Percentiles rank a stretch among this genome's conserved stretches.
phyloP scores from a whole-genome alignment of 2,113 vertebrate genomes.

The Smithornis capensis region DNA sequence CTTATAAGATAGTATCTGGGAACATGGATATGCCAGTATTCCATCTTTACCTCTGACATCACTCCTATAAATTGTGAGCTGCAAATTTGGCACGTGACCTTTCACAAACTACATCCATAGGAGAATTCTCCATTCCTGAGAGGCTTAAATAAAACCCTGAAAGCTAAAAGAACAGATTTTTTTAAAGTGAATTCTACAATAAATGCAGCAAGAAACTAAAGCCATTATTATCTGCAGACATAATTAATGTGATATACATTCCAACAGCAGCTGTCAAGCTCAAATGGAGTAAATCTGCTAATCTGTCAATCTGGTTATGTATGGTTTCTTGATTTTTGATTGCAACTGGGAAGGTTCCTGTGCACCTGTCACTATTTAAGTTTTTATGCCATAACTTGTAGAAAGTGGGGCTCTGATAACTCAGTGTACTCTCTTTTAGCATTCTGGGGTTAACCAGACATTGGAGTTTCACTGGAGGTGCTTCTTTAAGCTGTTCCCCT shows the following conservation, averaged over 20 bases:
- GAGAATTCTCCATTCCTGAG: neutral
- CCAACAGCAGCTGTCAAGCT: conserved; percentile 1
- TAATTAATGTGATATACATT: neutral
- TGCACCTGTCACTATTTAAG: conserved; percentile 71
- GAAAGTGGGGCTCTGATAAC: conserved; percentile 68
- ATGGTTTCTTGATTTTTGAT: neutral
- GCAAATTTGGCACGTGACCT: neutral
- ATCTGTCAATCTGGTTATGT: neutral
- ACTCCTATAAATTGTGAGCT: neutral
- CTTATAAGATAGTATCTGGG: neutral
- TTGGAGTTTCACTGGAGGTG: conserved; percentile 63
- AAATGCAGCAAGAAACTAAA: neutral
- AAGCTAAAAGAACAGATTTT: neutral
- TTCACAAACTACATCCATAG: neutral
- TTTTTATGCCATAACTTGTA: conserved; percentile 57
- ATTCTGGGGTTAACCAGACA: conserved; percentile 67
- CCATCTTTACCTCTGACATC: neutral
- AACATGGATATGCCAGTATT: neutral
- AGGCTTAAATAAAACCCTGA: neutral
- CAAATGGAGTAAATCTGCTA: too few relatives aligned
- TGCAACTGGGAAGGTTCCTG: conserved; percentile 47
- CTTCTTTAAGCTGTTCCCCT: conserved; percentile 67
- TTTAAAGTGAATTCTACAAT: neutral
- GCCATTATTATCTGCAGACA: neutral
- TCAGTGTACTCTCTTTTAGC: conserved; percentile 3